Percentiles rank a stretch among this genome's conserved stretches.
Evolutionary conservation across 2,113 vertebrate species (phyloP).

Genomic region (Carlito syrichta): DNA sequence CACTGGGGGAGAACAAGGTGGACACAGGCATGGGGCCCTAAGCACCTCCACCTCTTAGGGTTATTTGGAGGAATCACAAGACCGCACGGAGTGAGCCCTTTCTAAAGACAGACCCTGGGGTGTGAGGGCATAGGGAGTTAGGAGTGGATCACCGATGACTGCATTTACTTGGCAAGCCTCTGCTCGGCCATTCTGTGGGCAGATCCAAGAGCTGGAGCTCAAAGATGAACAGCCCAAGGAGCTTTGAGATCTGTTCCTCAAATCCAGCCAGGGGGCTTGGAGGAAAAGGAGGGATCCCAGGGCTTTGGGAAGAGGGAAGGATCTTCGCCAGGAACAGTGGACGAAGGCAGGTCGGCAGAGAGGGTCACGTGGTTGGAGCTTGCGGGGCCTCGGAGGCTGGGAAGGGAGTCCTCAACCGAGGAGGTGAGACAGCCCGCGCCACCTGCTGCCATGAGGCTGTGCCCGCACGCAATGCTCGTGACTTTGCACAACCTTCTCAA

Average conservation of each 20-base stretch:
- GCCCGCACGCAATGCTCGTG: too few species aligned
- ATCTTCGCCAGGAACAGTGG: fast-evolving
- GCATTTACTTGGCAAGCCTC: not conserved
- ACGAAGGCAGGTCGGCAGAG: fast-evolving
- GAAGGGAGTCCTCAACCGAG: not conserved
- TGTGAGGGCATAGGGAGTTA: not conserved
- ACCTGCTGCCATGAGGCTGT: too few species aligned
- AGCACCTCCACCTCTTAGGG: not conserved
- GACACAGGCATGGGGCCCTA: fast-evolving
- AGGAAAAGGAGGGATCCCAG: not conserved
- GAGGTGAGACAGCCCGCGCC: fast-evolving
- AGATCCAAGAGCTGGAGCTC: not conserved
- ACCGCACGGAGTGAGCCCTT: not conserved
- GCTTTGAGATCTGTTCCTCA: not conserved
- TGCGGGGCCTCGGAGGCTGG: not conserved
- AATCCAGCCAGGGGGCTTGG: fast-evolving
- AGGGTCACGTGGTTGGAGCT: fast-evolving
- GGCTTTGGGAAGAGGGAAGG: not conserved
- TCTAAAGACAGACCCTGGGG: fast-evolving
- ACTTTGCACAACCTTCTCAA: fast-evolving
- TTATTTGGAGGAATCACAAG: not conserved
- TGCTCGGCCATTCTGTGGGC: fast-evolving
- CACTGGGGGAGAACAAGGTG: not conserved
- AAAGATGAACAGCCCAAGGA: fast-evolving
- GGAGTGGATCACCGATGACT: not conserved